Conservation (phyloP, 2,113 vertebrate genomes). For the Pristiophorus japonicus region DNA sequence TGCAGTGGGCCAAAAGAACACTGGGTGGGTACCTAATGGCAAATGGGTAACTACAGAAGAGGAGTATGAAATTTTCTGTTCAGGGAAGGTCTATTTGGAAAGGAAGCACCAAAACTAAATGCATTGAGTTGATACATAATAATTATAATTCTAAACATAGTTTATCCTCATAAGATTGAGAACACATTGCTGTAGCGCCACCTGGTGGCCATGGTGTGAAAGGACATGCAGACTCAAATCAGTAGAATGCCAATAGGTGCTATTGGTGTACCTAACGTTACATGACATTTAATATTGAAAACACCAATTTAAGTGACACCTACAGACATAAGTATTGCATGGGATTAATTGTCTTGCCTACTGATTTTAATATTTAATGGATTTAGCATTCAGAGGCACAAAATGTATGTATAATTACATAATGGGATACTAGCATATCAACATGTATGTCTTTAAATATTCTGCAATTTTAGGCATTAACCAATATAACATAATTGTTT, state of each 20-base stretch:
- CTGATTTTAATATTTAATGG: background rate
- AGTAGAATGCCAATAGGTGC: background rate
- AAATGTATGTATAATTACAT: background rate
- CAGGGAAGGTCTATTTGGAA: too few relatives aligned
- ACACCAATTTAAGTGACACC: background rate
- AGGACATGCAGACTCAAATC: background rate
- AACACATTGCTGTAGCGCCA: background rate
- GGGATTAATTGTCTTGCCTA: background rate
- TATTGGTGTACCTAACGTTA: background rate
- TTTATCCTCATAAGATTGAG: background rate
- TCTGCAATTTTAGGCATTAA: background rate
- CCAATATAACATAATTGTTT: background rate
- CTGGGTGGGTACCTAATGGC: background rate
- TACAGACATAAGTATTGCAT: background rate
- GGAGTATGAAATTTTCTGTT: background rate
- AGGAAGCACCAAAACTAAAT: background rate
- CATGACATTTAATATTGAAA: background rate
- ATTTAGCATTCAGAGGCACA: background rate
- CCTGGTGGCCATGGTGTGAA: background rate
- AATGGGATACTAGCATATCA: background rate
- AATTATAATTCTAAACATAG: background rate
- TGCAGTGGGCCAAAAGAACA: background rate
- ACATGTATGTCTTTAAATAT: background rate
- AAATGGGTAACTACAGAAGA: background rate
- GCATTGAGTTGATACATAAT: background rate